Evolutionary conservation across 2,113 vertebrate species (phyloP), one percentile per base, ranked within the genome.

Genomic region (Hippocampus guttulatus): DNA sequence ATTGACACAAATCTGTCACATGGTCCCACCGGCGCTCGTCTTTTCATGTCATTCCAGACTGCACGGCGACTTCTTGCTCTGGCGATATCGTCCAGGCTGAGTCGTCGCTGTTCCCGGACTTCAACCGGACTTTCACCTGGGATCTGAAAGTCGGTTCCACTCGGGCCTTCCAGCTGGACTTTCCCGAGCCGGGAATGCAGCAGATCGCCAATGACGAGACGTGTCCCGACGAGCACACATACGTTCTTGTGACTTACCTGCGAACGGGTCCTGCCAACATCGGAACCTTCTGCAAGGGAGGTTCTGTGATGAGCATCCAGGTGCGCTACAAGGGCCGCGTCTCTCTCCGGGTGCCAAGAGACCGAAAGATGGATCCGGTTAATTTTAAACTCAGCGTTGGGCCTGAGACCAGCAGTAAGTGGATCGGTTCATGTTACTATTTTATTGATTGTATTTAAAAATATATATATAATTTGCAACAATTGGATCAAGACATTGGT

Each of bases 91-190:
- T 95, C 41, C 85, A 81, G 57, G 87, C 92, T 8, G 88, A 93
- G 70, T 90, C 89, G 16, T 75, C 51, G 0, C 71, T 79, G 4
- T 83, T 96, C 23, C 92, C 91, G 27, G 77, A 81, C 63, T 95
- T 98, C 80, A 94, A 94, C 76, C 93, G 91, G 64, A 95, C 92
- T 15, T 98, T 93, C 67, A 74, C 55, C 55, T 99, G 96, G 96
- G 89, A 97, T 0, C 75, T 96, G 69, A 94, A 82, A 52, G 92
- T 92, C 0, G 51, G 58, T 0, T 58, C 84, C 0, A 85, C 74
- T n/a, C 83, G 76, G 0, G 87, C 92, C 0, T 91, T 96, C 8
- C 93, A 95, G 6, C 78, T 99, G 49, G 91, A 90, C 61, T 97
- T 99, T 80, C 89, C 92, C 11, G 30, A 67, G 4, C 77, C 88